Percentiles rank a stretch among this genome's conserved stretches.
These are phyloP conservation scores for Brevipalpus yothersi DNA, from an alignment of 1,140 invertebrate genomes.

Conservation along the genomic window DNA sequence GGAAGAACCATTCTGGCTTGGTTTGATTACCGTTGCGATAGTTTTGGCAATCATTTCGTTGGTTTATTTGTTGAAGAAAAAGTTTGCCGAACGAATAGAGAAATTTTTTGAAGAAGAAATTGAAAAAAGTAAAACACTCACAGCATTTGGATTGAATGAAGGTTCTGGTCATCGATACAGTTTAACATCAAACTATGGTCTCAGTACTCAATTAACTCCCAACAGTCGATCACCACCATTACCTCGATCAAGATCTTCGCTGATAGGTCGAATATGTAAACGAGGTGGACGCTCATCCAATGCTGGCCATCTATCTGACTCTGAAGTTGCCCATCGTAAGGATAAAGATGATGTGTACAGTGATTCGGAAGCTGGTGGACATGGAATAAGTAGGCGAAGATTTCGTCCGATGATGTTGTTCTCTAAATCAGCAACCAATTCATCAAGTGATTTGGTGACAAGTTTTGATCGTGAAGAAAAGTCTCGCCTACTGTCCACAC, in stretches of 20 bases:
- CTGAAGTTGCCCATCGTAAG: neutral
- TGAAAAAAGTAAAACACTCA: constrained; percentile 23
- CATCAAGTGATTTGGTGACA: neutral
- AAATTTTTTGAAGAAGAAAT: constrained; percentile 3
- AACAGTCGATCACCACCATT: neutral
- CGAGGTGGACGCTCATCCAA: neutral
- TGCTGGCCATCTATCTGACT: constrained; percentile 1
- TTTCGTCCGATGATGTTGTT: neutral
- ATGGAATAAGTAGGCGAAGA: neutral
- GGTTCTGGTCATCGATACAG: constrained; percentile 1
- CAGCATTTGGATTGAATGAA: neutral
- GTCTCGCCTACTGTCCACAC: neutral
- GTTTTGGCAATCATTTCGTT: constrained; percentile 43
- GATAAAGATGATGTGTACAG: neutral
- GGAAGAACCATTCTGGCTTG: constrained; percentile 55
- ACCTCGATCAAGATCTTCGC: neutral
- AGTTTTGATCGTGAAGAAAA: neutral
- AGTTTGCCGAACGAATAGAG: constrained; percentile 16
- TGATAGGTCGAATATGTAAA: neutral
- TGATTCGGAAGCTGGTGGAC: neutral
- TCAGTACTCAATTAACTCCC: neutral
- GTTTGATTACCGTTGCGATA: constrained; percentile 45
- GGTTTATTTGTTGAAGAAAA: constrained; percentile 62
- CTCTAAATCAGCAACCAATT: neutral
- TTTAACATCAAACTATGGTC: neutral